A percentile compares a stretch with the other conserved stretches of the same genome.
Evolutionary conservation across 2,797 vertebrate genomes (phyloP).

Genomic region (Lepus townsendii): DNA sequence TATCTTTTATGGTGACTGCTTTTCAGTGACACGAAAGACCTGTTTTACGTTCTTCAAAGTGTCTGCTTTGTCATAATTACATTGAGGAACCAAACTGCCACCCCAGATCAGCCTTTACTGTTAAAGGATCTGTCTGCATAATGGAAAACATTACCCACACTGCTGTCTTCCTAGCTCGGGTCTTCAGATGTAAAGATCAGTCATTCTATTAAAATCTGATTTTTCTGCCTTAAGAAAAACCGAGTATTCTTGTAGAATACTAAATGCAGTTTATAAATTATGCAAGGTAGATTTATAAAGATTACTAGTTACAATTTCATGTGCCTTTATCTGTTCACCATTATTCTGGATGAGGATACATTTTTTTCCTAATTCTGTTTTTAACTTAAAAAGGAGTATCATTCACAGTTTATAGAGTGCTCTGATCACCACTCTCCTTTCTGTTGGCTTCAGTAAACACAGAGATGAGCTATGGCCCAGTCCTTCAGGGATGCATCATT

Average conservation of each 20-base stretch:
- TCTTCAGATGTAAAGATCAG: conserved; percentile 3
- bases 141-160: background rate
- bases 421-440: conserved; percentile 8
- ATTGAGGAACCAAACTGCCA: conserved; percentile 21
- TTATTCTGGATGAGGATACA: background rate
- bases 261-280: conserved; percentile 30
- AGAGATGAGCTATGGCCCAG: conserved; percentile 30
- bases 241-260: conserved; percentile 7
- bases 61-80: conserved; percentile 2
- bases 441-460: background rate
- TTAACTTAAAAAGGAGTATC: conserved; percentile 18
- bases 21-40: background rate
- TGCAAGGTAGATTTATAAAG: background rate
- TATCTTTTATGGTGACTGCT: conserved; percentile 6
- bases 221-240: conserved; percentile 48
- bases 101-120: background rate
- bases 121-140: background rate
- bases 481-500: conserved; percentile 13
- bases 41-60: conserved; percentile 14
- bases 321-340: conserved; percentile 57
- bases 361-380: conserved; percentile 50
- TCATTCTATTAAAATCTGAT: conserved; percentile 35
- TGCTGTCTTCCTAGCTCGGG: background rate
- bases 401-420: background rate
- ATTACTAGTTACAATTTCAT: conserved; percentile 23